Evolutionary conservation across 2,797 vertebrate genomes (phyloP).

Genomic region (Oreortyx pictus): DNA sequence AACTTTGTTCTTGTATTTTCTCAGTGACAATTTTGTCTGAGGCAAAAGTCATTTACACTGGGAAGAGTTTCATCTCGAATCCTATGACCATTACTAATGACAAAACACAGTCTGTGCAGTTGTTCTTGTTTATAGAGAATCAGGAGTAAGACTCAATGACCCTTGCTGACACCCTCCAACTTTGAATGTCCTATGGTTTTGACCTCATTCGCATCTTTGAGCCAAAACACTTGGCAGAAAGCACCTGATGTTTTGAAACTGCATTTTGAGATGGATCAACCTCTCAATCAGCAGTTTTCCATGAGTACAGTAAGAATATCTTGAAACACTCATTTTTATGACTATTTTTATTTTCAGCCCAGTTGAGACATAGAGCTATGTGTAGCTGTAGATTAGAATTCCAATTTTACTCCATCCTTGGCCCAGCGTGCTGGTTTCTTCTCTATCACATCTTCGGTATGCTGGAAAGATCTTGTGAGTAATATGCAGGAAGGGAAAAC

Average conservation of each 20-base stretch:
- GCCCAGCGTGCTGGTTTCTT: neutral
- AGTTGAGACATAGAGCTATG: neutral
- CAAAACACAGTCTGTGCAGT: neutral
- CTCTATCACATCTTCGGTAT: neutral
- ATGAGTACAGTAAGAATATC: neutral
- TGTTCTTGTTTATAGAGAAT: neutral
- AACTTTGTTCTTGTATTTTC: neutral
- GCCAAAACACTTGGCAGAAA: constrained; percentile 32
- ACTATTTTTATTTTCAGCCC: neutral
- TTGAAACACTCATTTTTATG: neutral
- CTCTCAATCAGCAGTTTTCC: neutral
- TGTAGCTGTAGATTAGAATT: neutral
- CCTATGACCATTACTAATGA: neutral
- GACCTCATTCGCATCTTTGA: constrained; percentile 15
- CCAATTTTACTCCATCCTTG: neutral
- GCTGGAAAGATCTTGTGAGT: neutral
- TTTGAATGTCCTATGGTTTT: neutral
- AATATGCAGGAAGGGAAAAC: neutral
- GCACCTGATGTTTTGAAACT: neutral
- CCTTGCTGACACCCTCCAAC: neutral
- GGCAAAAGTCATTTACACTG: neutral
- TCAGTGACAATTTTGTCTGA: neutral
- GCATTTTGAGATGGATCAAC: neutral
- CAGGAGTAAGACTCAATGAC: neutral
- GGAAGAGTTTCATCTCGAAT: neutral